phyloP scores from a whole-genome alignment of 2,797 vertebrate species.

The Eremophila alpestris region DNA sequence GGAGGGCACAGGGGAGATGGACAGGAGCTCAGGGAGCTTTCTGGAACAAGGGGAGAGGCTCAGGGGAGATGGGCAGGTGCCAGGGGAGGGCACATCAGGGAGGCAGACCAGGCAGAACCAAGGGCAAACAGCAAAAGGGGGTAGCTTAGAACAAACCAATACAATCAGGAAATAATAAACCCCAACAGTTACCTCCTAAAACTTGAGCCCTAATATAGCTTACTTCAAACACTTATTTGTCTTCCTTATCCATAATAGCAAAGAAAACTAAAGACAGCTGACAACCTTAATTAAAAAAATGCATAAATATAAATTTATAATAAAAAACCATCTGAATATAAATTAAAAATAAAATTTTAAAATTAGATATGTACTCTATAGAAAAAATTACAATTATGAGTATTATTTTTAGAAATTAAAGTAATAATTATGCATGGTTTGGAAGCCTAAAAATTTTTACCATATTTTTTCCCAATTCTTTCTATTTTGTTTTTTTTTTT shows the following conservation, averaged over 20 bases:
- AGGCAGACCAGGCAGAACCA: no score
- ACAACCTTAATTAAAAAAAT: not conserved
- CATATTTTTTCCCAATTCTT: fast-evolving
- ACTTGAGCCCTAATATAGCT: not conserved
- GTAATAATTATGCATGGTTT: not conserved
- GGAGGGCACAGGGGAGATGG: no score
- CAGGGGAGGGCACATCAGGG: no score
- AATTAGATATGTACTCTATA: not conserved
- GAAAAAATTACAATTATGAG: not conserved
- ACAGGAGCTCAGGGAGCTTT: no score
- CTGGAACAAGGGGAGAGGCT: no score
- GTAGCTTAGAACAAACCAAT: no score
- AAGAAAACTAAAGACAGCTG: not conserved
- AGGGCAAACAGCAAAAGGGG: no score
- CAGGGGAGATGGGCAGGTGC: no score
- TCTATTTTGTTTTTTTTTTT: not conserved
- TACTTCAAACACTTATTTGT: not conserved
- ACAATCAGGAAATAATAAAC: no score
- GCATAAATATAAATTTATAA: not conserved
- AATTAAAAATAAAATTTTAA: not conserved
- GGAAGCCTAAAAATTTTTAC: not conserved
- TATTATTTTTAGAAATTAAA: not conserved
- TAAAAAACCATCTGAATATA: not conserved
- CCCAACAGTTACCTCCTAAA: not conserved
- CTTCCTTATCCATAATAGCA: not conserved